Evolutionary conservation across 1,140 invertebrate genomes (phyloP).

Genomic region (Mya arenaria): DNA sequence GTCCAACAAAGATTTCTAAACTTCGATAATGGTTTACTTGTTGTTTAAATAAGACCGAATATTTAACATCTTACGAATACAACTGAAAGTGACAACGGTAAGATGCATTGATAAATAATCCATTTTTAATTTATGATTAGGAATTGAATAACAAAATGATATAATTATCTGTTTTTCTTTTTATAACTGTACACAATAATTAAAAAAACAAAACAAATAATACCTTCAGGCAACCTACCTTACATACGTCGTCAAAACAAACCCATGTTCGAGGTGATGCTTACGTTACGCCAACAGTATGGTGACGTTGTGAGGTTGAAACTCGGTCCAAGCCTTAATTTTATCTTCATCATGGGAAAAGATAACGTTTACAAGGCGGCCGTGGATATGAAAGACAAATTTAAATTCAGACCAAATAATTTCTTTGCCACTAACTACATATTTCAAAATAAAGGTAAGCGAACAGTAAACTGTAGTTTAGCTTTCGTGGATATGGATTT

Average conservation of each 20-base stretch:
- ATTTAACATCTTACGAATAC: no score
- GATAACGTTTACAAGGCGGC: constrained; percentile 52
- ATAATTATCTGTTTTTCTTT: no score
- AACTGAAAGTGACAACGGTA: no score
- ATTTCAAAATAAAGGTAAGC: constrained; percentile 58
- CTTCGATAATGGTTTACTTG: no score
- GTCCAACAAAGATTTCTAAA: no score
- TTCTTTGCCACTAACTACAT: constrained; percentile 24
- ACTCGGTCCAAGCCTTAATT: constrained; percentile 25
- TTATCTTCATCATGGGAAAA: constrained; percentile 54
- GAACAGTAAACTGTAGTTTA: no score
- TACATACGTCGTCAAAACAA: not conserved
- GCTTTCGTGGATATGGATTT: no score
- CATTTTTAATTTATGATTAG: no score
- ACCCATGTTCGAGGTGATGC: not conserved
- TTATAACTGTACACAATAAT: no score
- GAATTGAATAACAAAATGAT: no score
- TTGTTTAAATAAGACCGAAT: not conserved
- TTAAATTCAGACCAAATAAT: constrained; percentile 47
- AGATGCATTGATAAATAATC: no score
- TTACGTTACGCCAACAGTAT: constrained; percentile 36
- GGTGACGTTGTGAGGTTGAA: constrained; percentile 51
- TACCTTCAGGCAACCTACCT: not conserved
- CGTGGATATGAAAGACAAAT: constrained; percentile 35
- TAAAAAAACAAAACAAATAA: no score